Evolutionary conservation across 2,888 invertebrate genomes (phyloP), one percentile per base, ranked within the genome.

Genomic region (Lepidocyrtinus sp.): DNA sequence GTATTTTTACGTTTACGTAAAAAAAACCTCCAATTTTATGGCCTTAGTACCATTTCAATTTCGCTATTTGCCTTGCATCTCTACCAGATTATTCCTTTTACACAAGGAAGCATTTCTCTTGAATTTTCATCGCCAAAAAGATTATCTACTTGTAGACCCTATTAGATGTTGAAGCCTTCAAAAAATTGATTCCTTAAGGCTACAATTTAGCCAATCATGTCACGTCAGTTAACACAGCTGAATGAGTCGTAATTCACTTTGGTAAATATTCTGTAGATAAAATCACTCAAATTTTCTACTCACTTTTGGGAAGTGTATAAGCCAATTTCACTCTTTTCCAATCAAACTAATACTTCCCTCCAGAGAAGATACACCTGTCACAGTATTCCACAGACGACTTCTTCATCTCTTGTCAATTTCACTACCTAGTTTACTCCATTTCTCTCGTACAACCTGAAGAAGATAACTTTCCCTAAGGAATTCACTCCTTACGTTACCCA

Each of bases 201-300:
- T 50, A 50, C 15, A 12, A 7, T 17, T 7, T 50, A 50, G 12
- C 50, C 50, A 50, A 50, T 50, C 50, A 50, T 50, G 50, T 50
- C 50, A 50, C 50, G 5, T 50, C 50, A 50, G 50, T 50, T 50
- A 50, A 50, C 50, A 50, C 50, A n/a, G n/a, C n/a, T n/a, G n/a
- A n/a, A n/a, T n/a, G 50, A 50, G 15, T n/a, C 36, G 36, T 7
- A 50, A 50, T 2, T 17, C 50, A 15, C 50, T 50, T 17, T 50
- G 12, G 50, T 50, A 50, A 50, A 50, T 50, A 50, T 50, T 12
- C 12, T 50, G 15, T 36, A 17, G 50, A 50, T 2, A 50, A 50
- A 50, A 50, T 50, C 50, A 50, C n/a, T n/a, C n/a, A n/a, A n/a
- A n/a, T n/a, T n/a, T n/a, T n/a, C n/a, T n/a, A n/a, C n/a, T n/a